These are phyloP conservation scores for Prunella strophiata DNA, from an alignment of 2,797 vertebrate genomes.

Conservation along the genomic window DNA sequence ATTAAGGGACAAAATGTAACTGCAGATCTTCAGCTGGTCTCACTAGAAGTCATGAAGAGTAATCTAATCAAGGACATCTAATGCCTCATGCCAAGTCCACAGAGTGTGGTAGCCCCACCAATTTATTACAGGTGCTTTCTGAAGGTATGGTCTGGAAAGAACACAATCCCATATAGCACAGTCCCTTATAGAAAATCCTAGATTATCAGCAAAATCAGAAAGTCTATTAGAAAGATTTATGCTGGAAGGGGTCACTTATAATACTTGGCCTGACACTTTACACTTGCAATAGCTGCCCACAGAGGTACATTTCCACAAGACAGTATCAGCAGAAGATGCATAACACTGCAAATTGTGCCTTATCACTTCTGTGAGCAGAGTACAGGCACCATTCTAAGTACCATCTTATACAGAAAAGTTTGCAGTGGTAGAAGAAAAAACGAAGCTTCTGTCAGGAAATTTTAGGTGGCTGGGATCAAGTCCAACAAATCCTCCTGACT, in stretches of 20 bases:
- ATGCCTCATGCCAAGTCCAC: neutral
- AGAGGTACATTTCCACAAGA: neutral
- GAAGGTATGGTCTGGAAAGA: neutral
- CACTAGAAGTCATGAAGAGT: neutral
- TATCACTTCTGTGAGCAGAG: neutral
- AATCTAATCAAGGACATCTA: neutral
- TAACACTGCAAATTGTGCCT: neutral
- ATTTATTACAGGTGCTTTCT: neutral
- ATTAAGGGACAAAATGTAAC: neutral
- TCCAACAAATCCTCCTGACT: conserved; percentile 60
- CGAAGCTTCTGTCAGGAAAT: conserved; percentile 2
- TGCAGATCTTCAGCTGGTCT: neutral
- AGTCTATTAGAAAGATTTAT: neutral
- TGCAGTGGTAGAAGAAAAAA: conserved; percentile 3
- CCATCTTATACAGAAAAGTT: conserved; percentile 17
- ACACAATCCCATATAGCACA: neutral
- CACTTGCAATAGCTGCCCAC: neutral
- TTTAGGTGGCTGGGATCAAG: conserved; percentile 24
- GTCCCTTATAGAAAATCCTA: neutral
- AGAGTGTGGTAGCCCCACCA: neutral
- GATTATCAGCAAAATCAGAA: neutral
- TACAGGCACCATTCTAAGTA: neutral
- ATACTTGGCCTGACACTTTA: neutral
- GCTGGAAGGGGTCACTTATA: neutral
- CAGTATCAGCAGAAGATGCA: neutral